phyloP scores from a whole-genome alignment of 2,113 vertebrate genomes.

The Charina bottae region DNA sequence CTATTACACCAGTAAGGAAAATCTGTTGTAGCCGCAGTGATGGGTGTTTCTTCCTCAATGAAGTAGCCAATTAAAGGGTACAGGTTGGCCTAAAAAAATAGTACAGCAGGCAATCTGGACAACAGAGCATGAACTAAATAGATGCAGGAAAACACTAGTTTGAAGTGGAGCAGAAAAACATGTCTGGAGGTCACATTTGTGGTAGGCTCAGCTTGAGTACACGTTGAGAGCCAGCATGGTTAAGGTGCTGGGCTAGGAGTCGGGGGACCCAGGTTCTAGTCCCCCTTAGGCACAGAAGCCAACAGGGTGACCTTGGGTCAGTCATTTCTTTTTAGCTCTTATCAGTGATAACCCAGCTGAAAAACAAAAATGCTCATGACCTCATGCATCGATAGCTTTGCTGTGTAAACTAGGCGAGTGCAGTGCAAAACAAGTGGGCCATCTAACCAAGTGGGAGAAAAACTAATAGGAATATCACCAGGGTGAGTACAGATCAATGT shows the following conservation, averaged over 20 bases:
- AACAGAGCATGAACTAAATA: not conserved
- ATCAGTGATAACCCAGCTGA: not conserved
- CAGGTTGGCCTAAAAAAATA: too few relatives aligned
- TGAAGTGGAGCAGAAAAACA: not conserved
- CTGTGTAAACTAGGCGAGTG: not conserved
- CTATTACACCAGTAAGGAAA: not conserved
- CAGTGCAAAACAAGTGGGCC: not conserved
- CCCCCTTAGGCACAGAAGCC: too few relatives aligned
- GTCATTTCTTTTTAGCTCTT: too few relatives aligned
- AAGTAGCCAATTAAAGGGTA: too few relatives aligned
- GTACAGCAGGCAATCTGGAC: not conserved
- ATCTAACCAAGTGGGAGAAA: not conserved
- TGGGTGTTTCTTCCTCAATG: not conserved
- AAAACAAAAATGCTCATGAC: not conserved
- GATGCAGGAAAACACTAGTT: not conserved
- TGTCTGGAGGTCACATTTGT: not conserved
- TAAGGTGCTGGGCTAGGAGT: too few relatives aligned
- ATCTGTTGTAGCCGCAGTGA: not conserved
- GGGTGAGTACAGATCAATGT: not conserved
- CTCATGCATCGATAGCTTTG: not conserved
- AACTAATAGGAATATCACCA: not conserved
- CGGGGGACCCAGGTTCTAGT: too few relatives aligned
- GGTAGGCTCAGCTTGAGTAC: not conserved
- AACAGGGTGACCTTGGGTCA: too few relatives aligned
- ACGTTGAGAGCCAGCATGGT: too few relatives aligned